Base-by-base conservation (phyloP, 1,140 invertebrate genomes). In the Saccostrea glomerata region DNA sequence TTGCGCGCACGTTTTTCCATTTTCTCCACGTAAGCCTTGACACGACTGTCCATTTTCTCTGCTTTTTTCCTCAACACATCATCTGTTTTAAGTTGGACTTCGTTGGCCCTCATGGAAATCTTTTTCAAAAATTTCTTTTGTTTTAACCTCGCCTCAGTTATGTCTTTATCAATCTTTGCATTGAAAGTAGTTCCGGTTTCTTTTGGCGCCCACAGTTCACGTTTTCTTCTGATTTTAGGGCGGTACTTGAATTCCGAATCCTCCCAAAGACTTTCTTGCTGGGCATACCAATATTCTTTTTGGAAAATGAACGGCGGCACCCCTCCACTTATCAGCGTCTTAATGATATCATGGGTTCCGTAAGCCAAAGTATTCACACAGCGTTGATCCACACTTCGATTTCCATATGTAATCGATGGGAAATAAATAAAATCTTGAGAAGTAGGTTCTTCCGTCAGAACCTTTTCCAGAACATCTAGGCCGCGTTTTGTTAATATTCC, bases 131-230 rank as follows among this genome's bases (percentile, higher is more conserved):
- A 12, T 0, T 30, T 17, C 30, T 82, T 82, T 30, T 82, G 77
- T 82, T 82, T 82, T 17, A 82, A 23, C 25, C 40, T 82, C 12
- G 77, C 77, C 23, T 82, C 77, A 12, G 25, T 23, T 17, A 82
- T 36, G 7, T 13, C 77, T 30, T 82, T 23, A 13, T 82, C 77
- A 23, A 82, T 82, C 20, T 82, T 30, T 0, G 40, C 17, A 25
- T 82, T 30, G 6, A 82, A 30, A 6, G 25, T 82, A 25, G 20
- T 47, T 25, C 77, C 40, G 77, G 0, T 1, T 30, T 12, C 6
- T 82, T 82, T 82, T 82, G 77, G 77, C 77, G 30, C 77, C 77
- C 77, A 82, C 17, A 82, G 20, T 82, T 82, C 77, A 17, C 40
- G 25, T 30, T 82, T 82, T 82, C 77, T 82, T 82, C 40, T 82